A percentile compares a stretch with the other conserved stretches of the same genome.
Conservation (phyloP, 2,888 invertebrate species). For the Chymomyza procnemis region DNA sequence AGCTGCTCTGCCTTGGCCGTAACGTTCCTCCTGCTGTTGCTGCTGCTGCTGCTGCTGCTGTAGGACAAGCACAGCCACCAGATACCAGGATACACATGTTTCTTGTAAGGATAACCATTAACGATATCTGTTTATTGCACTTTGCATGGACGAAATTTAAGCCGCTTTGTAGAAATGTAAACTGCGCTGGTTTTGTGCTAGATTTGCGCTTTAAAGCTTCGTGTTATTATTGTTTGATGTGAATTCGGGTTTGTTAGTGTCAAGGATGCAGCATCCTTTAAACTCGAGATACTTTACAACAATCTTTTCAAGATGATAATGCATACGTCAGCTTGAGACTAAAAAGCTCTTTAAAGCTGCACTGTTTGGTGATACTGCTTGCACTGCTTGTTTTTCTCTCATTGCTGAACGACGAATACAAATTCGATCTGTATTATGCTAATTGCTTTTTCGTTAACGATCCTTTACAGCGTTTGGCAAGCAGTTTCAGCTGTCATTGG, state of each 20-base stretch:
- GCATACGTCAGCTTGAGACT: no score
- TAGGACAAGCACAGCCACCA: background rate
- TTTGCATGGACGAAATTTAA: background rate
- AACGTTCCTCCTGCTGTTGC: background rate
- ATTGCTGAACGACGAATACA: background rate
- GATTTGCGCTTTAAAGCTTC: background rate
- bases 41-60: constrained; percentile 7
- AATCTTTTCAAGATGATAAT: no score
- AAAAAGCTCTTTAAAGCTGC: no score
- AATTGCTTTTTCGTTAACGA: background rate
- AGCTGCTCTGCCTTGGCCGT: constrained; percentile 20
- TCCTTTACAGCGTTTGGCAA: background rate
- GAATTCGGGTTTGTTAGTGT: no score
- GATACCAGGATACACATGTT: constrained; percentile 27
- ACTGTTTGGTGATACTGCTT: no score
- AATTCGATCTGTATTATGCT: background rate
- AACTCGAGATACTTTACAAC: no score
- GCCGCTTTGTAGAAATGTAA: background rate
- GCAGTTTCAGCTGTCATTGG: background rate
- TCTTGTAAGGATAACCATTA: constrained; percentile 14
- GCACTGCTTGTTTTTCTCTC: no score
- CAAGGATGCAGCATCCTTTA: no score
- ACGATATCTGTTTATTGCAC: constrained; percentile 16
- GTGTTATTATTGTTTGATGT: no score
- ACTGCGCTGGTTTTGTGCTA: background rate